Evolutionary conservation across 2,888 invertebrate genomes (phyloP).

Genomic region (Trichogramma dendrolimi): DNA sequence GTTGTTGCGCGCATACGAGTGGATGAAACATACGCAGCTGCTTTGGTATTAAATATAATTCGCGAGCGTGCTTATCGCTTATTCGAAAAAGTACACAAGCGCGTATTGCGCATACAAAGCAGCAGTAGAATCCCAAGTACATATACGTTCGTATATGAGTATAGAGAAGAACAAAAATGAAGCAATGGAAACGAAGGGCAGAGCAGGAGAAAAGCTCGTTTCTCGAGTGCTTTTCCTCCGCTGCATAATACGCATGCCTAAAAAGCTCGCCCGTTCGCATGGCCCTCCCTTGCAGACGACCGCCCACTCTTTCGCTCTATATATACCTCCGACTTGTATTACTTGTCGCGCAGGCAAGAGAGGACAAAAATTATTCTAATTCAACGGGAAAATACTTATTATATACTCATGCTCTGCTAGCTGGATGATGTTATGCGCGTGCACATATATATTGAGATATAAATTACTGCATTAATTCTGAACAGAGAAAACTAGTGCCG

Average conservation of each 20-base stretch:
- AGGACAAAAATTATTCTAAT: conserved; percentile 26
- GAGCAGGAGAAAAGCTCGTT: conserved; percentile 24
- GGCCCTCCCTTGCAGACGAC: neutral
- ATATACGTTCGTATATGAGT: too few relatives aligned
- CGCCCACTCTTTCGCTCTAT: conserved; percentile 8
- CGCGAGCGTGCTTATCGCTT: conserved; percentile 41
- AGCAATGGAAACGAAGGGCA: neutral
- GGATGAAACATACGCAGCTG: conserved; percentile 5
- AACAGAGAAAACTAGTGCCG: neutral
- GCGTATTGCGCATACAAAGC: conserved; percentile 21
- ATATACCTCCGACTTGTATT: neutral
- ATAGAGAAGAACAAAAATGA: neutral
- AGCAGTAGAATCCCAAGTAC: neutral
- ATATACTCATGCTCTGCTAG: too few relatives aligned
- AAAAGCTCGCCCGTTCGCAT: conserved; percentile 4
- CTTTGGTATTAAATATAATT: conserved; percentile 40
- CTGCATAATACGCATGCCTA: conserved; percentile 12
- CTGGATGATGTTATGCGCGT: neutral
- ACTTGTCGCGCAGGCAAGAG: conserved; percentile 1
- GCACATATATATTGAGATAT: conserved; percentile 1
- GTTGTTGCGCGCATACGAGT: neutral
- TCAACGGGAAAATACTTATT: conserved; percentile 12
- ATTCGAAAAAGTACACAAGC: conserved; percentile 19
- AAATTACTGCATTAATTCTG: conserved; percentile 28
- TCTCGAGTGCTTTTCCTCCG: conserved; percentile 31